phyloP scores from a whole-genome alignment of 2,888 invertebrate species.

The Cheilosia soror region DNA sequence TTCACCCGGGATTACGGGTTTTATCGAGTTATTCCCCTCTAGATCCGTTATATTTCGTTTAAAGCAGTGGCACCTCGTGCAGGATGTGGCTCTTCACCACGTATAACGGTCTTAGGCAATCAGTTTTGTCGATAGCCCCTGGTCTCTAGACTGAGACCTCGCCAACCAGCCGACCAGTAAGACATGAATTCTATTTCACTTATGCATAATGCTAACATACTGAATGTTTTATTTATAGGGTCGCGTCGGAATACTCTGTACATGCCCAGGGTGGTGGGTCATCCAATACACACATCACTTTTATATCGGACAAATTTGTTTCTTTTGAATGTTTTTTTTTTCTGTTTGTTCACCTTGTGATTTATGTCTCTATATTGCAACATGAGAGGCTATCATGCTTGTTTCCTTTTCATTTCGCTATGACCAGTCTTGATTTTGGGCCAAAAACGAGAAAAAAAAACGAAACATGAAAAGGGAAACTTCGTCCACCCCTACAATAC shows the following conservation, averaged over 20 bases:
- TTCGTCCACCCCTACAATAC: conserved; percentile 58
- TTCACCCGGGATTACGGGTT: too few relatives aligned
- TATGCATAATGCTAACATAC: conserved; percentile 52
- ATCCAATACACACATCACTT: conserved; percentile 58
- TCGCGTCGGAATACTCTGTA: conserved; percentile 35
- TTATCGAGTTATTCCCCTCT: too few relatives aligned
- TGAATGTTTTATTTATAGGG: conserved; percentile 73
- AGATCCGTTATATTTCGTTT: too few relatives aligned
- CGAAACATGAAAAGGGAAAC: conserved; percentile 12
- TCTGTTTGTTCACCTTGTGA: conserved; percentile 25
- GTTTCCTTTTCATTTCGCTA: conserved; percentile 61
- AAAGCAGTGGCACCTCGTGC: too few relatives aligned
- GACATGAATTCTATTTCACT: conserved; percentile 61
- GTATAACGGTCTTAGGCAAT: too few relatives aligned
- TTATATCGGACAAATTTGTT: conserved; percentile 55
- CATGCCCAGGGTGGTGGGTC: conserved; percentile 7
- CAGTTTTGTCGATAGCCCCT: too few relatives aligned
- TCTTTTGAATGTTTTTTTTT: conserved; percentile 7
- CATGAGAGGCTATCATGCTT: conserved; percentile 58
- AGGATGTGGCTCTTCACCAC: too few relatives aligned
- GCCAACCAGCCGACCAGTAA: conserved; percentile 13
- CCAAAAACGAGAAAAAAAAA: conserved; percentile 33
- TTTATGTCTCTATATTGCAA: conserved; percentile 65
- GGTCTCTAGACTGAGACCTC: too few relatives aligned
- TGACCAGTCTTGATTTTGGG: conserved; percentile 56